Evolutionary conservation across 2,888 invertebrate species (phyloP).

Genomic region (Synergus laeviventris): DNA sequence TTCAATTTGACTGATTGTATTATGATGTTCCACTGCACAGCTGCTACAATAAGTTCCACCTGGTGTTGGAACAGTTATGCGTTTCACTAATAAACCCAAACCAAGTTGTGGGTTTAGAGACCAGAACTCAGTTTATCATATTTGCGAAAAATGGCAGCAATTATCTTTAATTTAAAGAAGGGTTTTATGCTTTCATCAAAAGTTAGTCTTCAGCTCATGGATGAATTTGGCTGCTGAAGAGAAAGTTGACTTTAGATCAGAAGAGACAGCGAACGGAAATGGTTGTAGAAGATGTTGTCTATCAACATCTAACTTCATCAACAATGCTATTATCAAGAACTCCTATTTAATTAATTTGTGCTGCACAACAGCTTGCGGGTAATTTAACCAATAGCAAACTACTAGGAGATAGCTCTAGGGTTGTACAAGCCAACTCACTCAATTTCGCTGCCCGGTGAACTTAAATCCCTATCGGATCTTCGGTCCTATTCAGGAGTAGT

Average conservation of each 20-base stretch:
- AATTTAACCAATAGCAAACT: conserved; percentile 26
- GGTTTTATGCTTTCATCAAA: not conserved
- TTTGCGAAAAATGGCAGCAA: not conserved
- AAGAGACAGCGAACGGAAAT: not conserved
- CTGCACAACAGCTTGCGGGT: conserved; percentile 24
- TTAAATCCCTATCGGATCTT: conserved; percentile 34
- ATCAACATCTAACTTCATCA: not conserved
- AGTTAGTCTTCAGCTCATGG: not conserved
- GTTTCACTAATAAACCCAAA: not conserved
- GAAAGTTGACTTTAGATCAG: not conserved
- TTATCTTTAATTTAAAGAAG: not conserved
- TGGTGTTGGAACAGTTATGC: not conserved
- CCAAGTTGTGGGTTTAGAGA: not conserved
- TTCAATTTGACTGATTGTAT: not conserved
- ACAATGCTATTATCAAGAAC: conserved; percentile 29
- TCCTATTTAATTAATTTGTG: conserved; percentile 10
- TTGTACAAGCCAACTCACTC: conserved; percentile 32
- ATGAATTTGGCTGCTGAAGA: not conserved
- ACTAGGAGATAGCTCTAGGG: conserved; percentile 29
- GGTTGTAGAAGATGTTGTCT: not conserved
- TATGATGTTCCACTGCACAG: not conserved
- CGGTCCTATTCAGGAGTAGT: conserved; percentile 23
- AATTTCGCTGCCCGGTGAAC: conserved; percentile 31
- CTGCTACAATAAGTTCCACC: not conserved
- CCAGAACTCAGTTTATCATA: not conserved